A percentile compares a stretch with the other conserved stretches of the same genome.
Evolutionary conservation across 2,113 vertebrate genomes (phyloP).

Genomic region (Protobothrops flavoviridis): DNA sequence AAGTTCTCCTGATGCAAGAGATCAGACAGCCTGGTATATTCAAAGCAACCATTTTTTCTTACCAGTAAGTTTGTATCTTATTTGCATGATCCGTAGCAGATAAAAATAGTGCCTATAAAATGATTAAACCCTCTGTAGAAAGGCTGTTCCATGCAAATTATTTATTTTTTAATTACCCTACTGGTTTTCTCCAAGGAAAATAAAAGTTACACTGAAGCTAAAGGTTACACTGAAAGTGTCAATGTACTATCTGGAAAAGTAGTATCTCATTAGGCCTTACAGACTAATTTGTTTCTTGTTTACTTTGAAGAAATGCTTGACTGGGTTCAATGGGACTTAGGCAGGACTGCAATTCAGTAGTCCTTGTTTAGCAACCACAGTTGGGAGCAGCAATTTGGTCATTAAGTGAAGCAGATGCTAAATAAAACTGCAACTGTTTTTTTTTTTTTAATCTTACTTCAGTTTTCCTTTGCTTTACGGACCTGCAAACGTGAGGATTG

Average conservation of each 20-base stretch:
- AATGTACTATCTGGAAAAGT: not conserved
- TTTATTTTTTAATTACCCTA: not conserved
- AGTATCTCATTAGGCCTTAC: not conserved
- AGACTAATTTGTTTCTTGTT: not conserved
- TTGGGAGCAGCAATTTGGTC: not conserved
- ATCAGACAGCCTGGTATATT: constrained; percentile 71
- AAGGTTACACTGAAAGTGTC: not conserved
- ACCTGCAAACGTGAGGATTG: not conserved
- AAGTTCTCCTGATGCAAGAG: constrained; percentile 71
- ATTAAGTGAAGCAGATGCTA: not conserved
- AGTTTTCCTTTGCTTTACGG: not conserved
- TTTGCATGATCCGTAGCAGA: constrained; percentile 18
- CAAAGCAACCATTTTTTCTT: constrained; percentile 90
- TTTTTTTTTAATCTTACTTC: not conserved
- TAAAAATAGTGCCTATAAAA: constrained; percentile 12
- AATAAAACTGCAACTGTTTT: not conserved
- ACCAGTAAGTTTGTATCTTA: constrained; percentile 80
- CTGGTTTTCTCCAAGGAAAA: not conserved
- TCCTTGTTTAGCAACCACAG: not conserved
- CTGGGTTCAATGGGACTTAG: not conserved
- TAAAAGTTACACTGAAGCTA: not conserved
- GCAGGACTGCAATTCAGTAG: not conserved
- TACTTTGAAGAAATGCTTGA: not conserved
- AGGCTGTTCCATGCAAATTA: not conserved
- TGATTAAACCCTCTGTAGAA: not conserved